Base-by-base conservation (phyloP, 53 echinoderm and acorn worm genomes). In the Holothuria scabra region DNA sequence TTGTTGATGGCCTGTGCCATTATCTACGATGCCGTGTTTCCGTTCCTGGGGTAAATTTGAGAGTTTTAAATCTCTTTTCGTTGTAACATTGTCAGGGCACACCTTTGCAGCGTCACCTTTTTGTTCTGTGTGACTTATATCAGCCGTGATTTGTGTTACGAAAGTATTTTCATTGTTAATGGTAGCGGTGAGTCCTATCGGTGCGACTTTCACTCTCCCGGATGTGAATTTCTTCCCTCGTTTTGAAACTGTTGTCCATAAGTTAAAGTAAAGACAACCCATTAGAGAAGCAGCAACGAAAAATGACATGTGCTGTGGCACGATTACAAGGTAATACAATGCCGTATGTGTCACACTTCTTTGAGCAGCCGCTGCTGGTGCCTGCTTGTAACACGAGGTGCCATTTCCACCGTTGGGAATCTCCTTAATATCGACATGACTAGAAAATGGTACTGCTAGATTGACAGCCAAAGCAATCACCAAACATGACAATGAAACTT, bases 391-490 rank as follows among this genome's bases (percentile, higher is more conserved):
- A 41, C 80, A 80, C 22, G 60, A 6, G 28, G 80, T 80, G 60
- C 80, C 80, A 22, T 80, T 80, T 30, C 31, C 14, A 23, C 31
- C 29, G 3, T 37, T 34, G 8, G 30, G 30, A 19, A 80, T 29
- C 14, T 80, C 80, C 7, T 33, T 61, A 20, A n/a, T 14, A 7
- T 33, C 3, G 24, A 61, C 20, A 32, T 34, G 60, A 35, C 60
- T 61, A 28, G 80, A 80, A 34, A 80, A 80, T 7, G 80, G 80
- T 19, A 60, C 80, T 0, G 80, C 80, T 10, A 80, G 8, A 13
- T 80, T 80, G 21, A 80, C 59, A 16, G 61, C 24, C 19, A 80
- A 5, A 18, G 80, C 33, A 21, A 80, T n/a, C 12, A 80, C 28
- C 16, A 80, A 18, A 61, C 80, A 80, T 12, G 33, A 32, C 37